Evolutionary conservation across 1,140 invertebrate species (phyloP).

Genomic region (Drosophila truncata): DNA sequence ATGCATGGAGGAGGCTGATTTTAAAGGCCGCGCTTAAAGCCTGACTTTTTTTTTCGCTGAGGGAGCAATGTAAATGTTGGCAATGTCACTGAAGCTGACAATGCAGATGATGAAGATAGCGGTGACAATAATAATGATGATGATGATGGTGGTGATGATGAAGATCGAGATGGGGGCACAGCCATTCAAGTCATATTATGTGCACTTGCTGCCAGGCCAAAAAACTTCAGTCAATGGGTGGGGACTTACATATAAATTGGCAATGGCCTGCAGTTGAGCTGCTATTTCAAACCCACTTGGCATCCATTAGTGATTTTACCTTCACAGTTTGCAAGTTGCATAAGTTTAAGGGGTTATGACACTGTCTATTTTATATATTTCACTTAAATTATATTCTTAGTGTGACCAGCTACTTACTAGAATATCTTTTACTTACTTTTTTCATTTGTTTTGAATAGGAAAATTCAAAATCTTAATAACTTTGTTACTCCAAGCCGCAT

Average conservation of each 20-base stretch:
- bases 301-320: constrained; percentile 77
- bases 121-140: background rate
- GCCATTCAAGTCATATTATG: constrained; percentile 50
- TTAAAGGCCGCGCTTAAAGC: constrained; percentile 67
- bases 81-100: constrained; percentile 52
- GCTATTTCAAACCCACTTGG: constrained; percentile 45
- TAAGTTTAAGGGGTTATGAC: constrained; percentile 29
- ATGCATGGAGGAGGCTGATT: constrained; percentile 67
- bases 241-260: constrained; percentile 75
- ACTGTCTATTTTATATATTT: background rate
- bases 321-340: constrained; percentile 70
- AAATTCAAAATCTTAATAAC: background rate
- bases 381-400: background rate
- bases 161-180: background rate
- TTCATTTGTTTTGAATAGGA: background rate
- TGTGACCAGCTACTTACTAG: fast-evolving
- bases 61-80: constrained; percentile 58
- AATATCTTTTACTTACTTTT: background rate
- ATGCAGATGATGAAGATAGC: constrained; percentile 1
- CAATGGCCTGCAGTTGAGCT: constrained; percentile 51
- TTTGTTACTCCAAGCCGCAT: background rate
- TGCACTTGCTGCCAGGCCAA: constrained; percentile 61
- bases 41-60: constrained; percentile 27
- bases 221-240: constrained; percentile 57
- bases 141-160: background rate